Base-by-base conservation (phyloP, 1,140 invertebrate genomes). In the Zaprionus lachaisei region DNA sequence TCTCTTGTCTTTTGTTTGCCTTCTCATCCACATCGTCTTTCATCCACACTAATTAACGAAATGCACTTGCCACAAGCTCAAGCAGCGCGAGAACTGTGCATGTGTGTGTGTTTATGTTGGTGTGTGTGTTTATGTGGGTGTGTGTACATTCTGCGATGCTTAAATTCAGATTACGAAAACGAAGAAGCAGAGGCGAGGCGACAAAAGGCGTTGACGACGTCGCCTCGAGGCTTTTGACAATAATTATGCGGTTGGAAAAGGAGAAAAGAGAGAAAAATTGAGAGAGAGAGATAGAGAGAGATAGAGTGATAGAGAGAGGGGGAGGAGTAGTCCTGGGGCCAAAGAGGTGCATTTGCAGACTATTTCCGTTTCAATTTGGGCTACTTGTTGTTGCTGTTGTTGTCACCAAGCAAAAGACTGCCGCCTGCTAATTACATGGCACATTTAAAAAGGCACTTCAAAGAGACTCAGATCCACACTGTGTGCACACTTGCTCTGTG, bases 21-120 rank as follows among this genome's bases (percentile, higher is more conserved):
- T 34, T 58, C 12, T 34, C 51, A 20, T 28, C 63, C 54, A 54
- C 64, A 15, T 79, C 51, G 65, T 66, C 76, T 85, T 89, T 61
- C 57, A 68, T 67, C 41, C 67, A 89, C 81, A 90, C 86, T 90
- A 90, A 90, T 90, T 90, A 90, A 91, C 86, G 82, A 82, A 90
- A 90, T 90, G 85, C 86, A 90, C 79, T 90, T 85, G 81, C 75
- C 85, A 56, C 41, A 9, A 62, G 57, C 34, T 38, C 44, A 41
- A 41, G 31, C 44, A 31, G 60, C 51, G 24, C 20, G 17, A 38
- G 41, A 28, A 20, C 41, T 44, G 6, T 44, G 41, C 7, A 17
- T 54, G 31, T 17, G 49, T 38, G 24, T 4, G 54, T 17, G 15
- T 9, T 24, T 24, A 24, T 5, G 49, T 15, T 22, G 4, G n/a